Evolutionary conservation across 2,888 invertebrate species (phyloP).

Genomic region (Chrysina gloriosa): DNA sequence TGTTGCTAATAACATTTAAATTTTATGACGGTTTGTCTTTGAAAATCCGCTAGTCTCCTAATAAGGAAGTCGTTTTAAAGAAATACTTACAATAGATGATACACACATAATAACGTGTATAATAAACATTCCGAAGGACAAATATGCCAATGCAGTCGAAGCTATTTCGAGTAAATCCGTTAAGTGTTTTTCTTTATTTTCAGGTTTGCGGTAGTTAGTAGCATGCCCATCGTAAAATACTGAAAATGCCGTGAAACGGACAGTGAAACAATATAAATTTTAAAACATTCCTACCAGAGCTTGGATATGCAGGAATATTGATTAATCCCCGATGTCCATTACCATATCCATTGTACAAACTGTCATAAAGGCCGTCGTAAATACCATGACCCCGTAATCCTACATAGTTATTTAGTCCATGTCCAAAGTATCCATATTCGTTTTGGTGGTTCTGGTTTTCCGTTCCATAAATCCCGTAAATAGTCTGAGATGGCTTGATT

Average conservation of each 20-base stretch:
- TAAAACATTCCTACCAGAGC: slow-evolving; percentile 3
- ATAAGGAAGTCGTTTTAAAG: no score
- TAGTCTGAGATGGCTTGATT: slow-evolving; percentile 13
- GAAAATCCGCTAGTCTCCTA: no score
- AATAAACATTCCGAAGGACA: slow-evolving; percentile 84
- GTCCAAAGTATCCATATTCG: slow-evolving; percentile 33
- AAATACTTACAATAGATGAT: slow-evolving; percentile 62
- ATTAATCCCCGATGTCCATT: slow-evolving; percentile 29
- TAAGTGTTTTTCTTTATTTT: slow-evolving; percentile 71
- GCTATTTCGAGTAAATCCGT: slow-evolving; percentile 84
- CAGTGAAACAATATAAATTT: not conserved
- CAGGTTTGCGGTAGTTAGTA: slow-evolving; percentile 59
- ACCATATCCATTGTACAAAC: slow-evolving; percentile 45
- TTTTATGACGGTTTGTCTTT: no score
- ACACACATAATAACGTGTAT: slow-evolving; percentile 84
- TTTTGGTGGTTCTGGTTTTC: slow-evolving; percentile 37
- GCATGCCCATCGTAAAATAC: slow-evolving; percentile 51
- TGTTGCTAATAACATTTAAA: no score
- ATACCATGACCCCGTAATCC: slow-evolving; percentile 4
- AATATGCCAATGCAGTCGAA: slow-evolving; percentile 82
- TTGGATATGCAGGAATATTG: not conserved
- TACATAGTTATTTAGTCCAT: slow-evolving; percentile 30
- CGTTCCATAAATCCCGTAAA: slow-evolving; percentile 18
- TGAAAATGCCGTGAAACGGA: not conserved
- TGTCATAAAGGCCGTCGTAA: slow-evolving; percentile 21